Evolutionary conservation across 2,888 invertebrate species (phyloP).

Genomic region (Drosophila maculinotata): DNA sequence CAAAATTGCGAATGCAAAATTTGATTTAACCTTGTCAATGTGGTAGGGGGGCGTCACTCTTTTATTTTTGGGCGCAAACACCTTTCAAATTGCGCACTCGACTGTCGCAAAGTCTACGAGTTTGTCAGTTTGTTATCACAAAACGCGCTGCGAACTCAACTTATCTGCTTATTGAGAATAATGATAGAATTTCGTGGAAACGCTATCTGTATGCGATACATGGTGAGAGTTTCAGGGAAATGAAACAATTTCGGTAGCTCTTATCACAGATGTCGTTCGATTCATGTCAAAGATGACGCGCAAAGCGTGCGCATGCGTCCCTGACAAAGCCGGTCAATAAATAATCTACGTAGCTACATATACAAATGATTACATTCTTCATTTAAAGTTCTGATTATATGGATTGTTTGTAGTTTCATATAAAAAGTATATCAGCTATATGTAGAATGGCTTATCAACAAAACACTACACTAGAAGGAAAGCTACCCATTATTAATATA

Average conservation of each 20-base stretch:
- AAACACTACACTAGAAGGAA: too few relatives aligned
- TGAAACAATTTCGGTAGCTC: slow-evolving; percentile 32
- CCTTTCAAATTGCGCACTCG: background rate
- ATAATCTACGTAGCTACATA: background rate
- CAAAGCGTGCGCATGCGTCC: background rate
- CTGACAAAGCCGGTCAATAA: background rate
- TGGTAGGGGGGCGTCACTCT: background rate
- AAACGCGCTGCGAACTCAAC: slow-evolving; percentile 17
- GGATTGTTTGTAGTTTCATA: background rate
- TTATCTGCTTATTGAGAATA: slow-evolving; percentile 53
- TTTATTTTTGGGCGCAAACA: background rate
- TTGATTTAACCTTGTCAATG: slow-evolving; percentile 29
- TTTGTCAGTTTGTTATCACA: slow-evolving; percentile 16
- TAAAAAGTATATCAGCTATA: too few relatives aligned
- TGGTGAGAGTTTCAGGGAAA: slow-evolving; percentile 45
- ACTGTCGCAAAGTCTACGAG: slow-evolving; percentile 2
- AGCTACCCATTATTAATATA: too few relatives aligned
- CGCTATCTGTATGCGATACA: slow-evolving; percentile 40
- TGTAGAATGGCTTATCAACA: too few relatives aligned
- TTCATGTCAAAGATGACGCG: slow-evolving; percentile 23
- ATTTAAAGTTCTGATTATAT: background rate
- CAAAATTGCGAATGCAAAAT: slow-evolving; percentile 24
- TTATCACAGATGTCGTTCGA: slow-evolving; percentile 35
- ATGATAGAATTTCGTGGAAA: slow-evolving; percentile 21
- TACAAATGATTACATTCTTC: background rate